Base-by-base conservation (phyloP, 2,113 vertebrate genomes). In the Aptenodytes forsteri region DNA sequence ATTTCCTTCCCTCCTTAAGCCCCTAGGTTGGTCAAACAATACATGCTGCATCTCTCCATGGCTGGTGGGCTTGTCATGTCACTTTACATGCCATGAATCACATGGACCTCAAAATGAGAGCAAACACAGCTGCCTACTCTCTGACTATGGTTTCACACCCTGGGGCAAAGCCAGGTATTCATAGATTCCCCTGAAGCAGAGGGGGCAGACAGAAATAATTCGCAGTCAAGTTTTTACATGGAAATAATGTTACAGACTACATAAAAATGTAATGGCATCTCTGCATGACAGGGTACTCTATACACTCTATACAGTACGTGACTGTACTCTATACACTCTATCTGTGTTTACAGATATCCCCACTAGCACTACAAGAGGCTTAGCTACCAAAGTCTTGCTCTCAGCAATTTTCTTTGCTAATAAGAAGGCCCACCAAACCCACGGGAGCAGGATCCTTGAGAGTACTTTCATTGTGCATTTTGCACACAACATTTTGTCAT, bases 41-140 rank as follows among this genome's bases (percentile, higher is more conserved):
- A 40, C 20, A 14, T 62, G 50, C 47, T 71, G 32, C 32, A 42
- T 64, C 32, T 55, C 38, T 81, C 25, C 12, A 0, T 38, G 42
- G 8, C 8, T 79, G 66, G 3, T 40, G 19, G 52, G 6, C 8
- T 82, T 0, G 0, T 78, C 23, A 5, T 30, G 29, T 44, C 42
- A 32, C 21, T 75, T 82, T 52, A 49, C 18, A 36, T 30, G 12
- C 30, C 19, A 21, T 30, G 8, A 34, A 46, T 23, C 56, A 22
- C 11, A 16, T 6, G 69, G 23, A 36, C 11, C 30, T 78, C 30
- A 73, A 93, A 82, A 82, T 34, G 15, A 87, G 40, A 46, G 14
- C 10, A 61, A 83, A 73, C n/a, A 30, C 10, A 70, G 20, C 36
- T 81, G 19, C 80, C 32, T 47, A 21, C 10, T 44, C 29, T 65